Evolutionary conservation across 2,113 vertebrate species (phyloP).

Genomic region (Corythoichthys haematopterus): DNA sequence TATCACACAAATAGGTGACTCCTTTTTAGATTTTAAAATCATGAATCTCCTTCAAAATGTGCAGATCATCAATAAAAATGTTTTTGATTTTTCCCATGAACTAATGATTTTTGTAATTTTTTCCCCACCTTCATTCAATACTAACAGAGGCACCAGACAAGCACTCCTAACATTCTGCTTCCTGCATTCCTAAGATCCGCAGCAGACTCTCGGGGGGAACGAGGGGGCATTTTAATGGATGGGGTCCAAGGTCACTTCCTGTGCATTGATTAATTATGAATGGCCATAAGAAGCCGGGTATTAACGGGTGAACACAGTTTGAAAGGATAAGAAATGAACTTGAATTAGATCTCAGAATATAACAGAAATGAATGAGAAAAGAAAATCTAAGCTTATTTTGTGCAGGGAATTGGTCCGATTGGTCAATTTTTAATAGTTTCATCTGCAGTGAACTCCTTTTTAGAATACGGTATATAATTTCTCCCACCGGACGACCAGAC

Average conservation of each 20-base stretch:
- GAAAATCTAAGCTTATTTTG: no score
- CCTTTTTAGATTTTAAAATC: no score
- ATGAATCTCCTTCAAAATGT: no score
- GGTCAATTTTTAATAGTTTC: no score
- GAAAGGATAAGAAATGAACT: not conserved
- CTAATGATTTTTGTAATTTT: not conserved
- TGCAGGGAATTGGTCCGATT: no score
- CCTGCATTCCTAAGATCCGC: slow-evolving; percentile 56
- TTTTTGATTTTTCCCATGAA: no score
- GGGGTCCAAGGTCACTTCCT: slow-evolving; percentile 67
- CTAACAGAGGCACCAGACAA: slow-evolving; percentile 1
- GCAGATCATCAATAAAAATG: no score
- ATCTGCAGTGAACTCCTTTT: not conserved
- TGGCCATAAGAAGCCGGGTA: slow-evolving; percentile 21
- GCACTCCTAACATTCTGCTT: slow-evolving; percentile 12
- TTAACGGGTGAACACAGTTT: not conserved
- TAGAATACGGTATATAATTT: not conserved
- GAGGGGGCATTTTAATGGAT: slow-evolving; percentile 39
- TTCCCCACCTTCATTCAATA: not conserved
- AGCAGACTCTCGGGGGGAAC: slow-evolving; percentile 24
- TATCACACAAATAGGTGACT: no score
- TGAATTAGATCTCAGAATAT: not conserved
- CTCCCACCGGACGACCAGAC: not conserved
- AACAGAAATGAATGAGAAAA: no score
- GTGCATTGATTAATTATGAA: slow-evolving; percentile 58